Base-by-base conservation (phyloP, 1,140 invertebrate genomes). In the Oppia nitens region DNA sequence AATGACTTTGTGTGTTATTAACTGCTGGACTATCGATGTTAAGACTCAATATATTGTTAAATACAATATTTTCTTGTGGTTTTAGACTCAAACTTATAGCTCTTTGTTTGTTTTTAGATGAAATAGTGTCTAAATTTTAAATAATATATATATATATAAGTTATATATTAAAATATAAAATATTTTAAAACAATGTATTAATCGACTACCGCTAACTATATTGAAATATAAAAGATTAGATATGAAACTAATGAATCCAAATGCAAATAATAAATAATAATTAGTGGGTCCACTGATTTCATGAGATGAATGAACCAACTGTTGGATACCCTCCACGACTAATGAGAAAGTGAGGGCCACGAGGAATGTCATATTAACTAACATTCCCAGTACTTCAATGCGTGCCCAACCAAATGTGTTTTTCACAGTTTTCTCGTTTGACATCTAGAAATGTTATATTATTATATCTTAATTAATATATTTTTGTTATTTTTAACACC, bases 361-460 rank as follows among this genome's bases (percentile, higher is more conserved):
- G 56, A 91, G 75, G 60, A 91, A 83, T 17, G 88, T 81, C 67
- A 82, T 85, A 45, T 84, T 85, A n/a, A 83, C 79, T 12, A 88
- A 71, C 73, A 84, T 82, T 48, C 81, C 83, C 3, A 90, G 71
- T 1, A 92, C 82, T 65, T 91, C 86, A 26, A 90, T 83, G 54
- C 88, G 77, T 0, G 86, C 84, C 87, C 87, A 93, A 1, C 88
- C 88, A 63, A 93, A 93, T 0, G 87, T 93, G 26, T 61, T 60
- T 26, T 57, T 54, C 0, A 60, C 47, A 11, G 60, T 25, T 2
- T 25, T 21, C 26, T 60, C 21, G 23, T 51, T 60, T 24, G 45
- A 21, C 17, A 62, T 55, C 25, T 60, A 12, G 4, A 9, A n/a
- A n/a, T n/a, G n/a, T n/a, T n/a, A n/a, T n/a, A n/a, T n/a, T n/a